These are phyloP conservation scores for Camponotus pennsylvanicus DNA, from an alignment of 1,140 invertebrate genomes.

Conservation along the genomic window DNA sequence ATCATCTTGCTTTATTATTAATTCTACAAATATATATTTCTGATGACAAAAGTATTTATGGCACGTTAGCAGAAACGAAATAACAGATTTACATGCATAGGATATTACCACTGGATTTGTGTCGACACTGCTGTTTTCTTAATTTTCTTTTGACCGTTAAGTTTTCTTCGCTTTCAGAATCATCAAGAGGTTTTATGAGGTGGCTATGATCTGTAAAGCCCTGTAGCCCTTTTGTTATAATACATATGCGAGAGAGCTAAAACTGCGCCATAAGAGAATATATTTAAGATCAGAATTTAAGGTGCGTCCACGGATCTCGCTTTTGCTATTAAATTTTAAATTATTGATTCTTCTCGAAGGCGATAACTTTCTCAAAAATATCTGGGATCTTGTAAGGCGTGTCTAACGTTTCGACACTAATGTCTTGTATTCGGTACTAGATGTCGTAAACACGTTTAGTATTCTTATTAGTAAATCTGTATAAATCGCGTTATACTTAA, in stretches of 20 bases:
- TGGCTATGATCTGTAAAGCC: constrained; percentile 62
- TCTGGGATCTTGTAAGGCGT: constrained; percentile 66
- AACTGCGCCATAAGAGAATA: constrained; percentile 31
- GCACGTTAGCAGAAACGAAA: not conserved
- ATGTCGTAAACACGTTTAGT: constrained; percentile 33
- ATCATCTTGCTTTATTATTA: not conserved
- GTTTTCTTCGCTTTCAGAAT: constrained; percentile 24
- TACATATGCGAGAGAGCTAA: constrained; percentile 8
- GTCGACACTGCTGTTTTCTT: constrained; percentile 38
- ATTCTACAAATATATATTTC: not conserved
- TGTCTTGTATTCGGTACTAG: not conserved
- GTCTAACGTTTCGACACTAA: constrained; percentile 45
- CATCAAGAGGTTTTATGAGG: constrained; percentile 59
- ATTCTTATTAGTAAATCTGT: not conserved
- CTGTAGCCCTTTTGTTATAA: constrained; percentile 30
- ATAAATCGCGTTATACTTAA: constrained; percentile 28
- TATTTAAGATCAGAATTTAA: constrained; percentile 48
- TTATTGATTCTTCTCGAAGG: constrained; percentile 55
- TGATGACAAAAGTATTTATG: not conserved
- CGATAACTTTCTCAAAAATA: constrained; percentile 58
- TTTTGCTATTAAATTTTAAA: constrained; percentile 63
- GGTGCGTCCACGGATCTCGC: not conserved
- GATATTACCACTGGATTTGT: not conserved
- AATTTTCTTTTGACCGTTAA: constrained; percentile 36
- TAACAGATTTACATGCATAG: constrained; percentile 13